phyloP scores from a whole-genome alignment of 2,113 vertebrate species.

The Eolophus roseicapilla region DNA sequence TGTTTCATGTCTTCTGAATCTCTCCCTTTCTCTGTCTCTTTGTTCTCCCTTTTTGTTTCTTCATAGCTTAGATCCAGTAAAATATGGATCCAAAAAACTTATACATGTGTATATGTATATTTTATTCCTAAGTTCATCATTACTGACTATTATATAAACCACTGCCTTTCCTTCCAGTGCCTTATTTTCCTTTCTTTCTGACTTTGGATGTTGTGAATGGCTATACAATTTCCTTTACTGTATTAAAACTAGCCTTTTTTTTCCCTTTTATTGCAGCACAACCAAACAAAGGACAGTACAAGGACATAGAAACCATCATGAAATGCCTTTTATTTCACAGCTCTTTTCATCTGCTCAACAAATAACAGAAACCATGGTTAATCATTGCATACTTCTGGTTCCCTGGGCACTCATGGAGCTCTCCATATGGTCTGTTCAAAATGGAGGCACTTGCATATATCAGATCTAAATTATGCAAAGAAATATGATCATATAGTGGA shows the following conservation, averaged over 20 bases:
- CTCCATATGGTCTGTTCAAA: slow-evolving; percentile 75
- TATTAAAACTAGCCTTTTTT: slow-evolving; percentile 36
- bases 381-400: slow-evolving; percentile 63
- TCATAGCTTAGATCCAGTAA: neutral
- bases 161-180: neutral
- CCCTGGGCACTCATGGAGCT: slow-evolving; percentile 72
- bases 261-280: slow-evolving; percentile 20
- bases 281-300: slow-evolving; percentile 71
- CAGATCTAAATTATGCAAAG: slow-evolving; percentile 73
- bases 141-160: neutral
- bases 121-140: neutral
- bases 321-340: slow-evolving; percentile 67
- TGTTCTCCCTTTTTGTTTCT: neutral
- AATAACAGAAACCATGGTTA: slow-evolving; percentile 70
- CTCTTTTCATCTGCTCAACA: slow-evolving; percentile 70
- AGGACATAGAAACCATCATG: slow-evolving; percentile 67
- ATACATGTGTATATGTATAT: neutral
- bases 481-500: slow-evolving; percentile 65
- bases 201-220: slow-evolving; percentile 1
- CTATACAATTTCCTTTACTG: slow-evolving; percentile 28
- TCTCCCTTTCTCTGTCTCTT: neutral
- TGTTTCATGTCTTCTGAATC: neutral
- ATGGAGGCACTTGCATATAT: slow-evolving; percentile 65
- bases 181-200: slow-evolving; percentile 29
- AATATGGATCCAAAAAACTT: neutral